Evolutionary conservation across 2,888 invertebrate genomes (phyloP), one percentile per base, ranked within the genome.

Genomic region (Hypena proboscidalis): DNA sequence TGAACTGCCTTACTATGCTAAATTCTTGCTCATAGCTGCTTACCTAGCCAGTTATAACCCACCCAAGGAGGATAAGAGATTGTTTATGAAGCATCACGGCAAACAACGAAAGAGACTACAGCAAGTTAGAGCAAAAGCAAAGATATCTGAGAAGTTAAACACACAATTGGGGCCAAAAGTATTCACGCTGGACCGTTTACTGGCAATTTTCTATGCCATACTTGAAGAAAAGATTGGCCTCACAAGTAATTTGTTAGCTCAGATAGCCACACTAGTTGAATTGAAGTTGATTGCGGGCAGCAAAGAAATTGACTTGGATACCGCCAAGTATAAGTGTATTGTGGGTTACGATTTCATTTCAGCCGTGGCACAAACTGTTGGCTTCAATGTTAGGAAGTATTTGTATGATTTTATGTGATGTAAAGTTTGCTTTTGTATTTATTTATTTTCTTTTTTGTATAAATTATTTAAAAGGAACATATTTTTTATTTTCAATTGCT

Each of bases 11-110:
- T 97, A 94, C 74, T 98, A 97, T 82, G 96, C 97, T 0, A 98
- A 98, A 81, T 98, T 94, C 78, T 90, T 98, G 20, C 87, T 98
- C 2, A 96, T 98, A 14, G 97, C 98, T 4, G 96, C 97, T 0
- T 98, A 97, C 77, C 88, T 98, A 47, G 98, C 98, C 0, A 98
- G 98, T 19, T 97, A 98, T 78, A 98, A 98, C 81, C 96, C 98
- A 1, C 93, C 95, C 0, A 96, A 96, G 63, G 95, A 96, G 59
- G 98, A 98, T 76, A 97, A 95, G 71, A 90, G 96, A 30, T 88
- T 98, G 27, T 98, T 97, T 77, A 93, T 97, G 80, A 97, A 97
- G 83, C 83, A 94, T 62, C 94, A 94, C 59, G 94, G 94, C 0
- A 96, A 95, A 69, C 94, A 93, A 63, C 92, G 92, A n/a, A 96